Base-by-base conservation (phyloP, 35 echinoderm and acorn worm species). In the Amphiura filiformis region DNA sequence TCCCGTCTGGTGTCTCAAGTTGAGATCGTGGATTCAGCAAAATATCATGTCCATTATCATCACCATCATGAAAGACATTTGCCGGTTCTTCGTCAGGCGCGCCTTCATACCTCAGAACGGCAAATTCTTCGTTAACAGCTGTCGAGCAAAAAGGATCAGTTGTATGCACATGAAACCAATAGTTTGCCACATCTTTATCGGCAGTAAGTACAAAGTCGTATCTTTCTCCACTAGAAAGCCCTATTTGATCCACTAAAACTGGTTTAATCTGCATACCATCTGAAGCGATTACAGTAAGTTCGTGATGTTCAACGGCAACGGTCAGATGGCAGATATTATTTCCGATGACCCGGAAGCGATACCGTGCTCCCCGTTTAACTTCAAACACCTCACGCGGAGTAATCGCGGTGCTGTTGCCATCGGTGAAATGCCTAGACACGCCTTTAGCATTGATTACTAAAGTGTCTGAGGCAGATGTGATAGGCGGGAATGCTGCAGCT, bases 391-490 rank as follows among this genome's bases (percentile, higher is more conserved):
- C 90, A 1, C 90, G 61, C 76, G 1, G 90, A 87, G 44, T 57
- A 92, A 75, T 0, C 13, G 82, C 57, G 18, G 40, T n/a, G 37
- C 84, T 49, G 34, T 94, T 47, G 28, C 28, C 57, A 0, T 47
- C 17, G 4, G 4, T 17, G 17, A 47, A 88, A 0, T 14, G 13
- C n/a, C 34, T 56, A 36, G 91, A 36, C 47, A 61, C 76, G 1
- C 96, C 96, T 65, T 92, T 98, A 1, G 92, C 96, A 52, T 98
- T 98, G 52, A 98, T 94, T 33, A 94, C 35, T 23, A 90, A 42
- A 1, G 77, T 42, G 32, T 92, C 96, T 56, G 94, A 47, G 17
- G 41, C 41, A 47, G 41, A 47, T 9, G 41, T 47, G 4, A 17
- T 47, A 4, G 17, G 17, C 4, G 41, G 17, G 41, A 47, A 47